Base-by-base conservation (phyloP, 2,888 invertebrate genomes). In the Steinernema hermaphroditum region DNA sequence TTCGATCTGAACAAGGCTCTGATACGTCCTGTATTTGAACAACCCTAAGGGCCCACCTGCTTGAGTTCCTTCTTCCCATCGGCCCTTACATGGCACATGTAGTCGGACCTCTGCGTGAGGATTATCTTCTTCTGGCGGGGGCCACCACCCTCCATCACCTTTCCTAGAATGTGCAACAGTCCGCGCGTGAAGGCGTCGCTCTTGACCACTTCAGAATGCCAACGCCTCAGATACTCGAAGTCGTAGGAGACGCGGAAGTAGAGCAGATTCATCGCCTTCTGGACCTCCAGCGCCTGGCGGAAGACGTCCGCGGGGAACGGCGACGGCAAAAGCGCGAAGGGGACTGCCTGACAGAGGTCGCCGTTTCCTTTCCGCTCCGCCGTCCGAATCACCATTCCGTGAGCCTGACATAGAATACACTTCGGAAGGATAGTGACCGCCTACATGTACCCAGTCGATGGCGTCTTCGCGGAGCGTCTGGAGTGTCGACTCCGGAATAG, bases 1-100 rank as follows among this genome's bases (percentile, higher is more conserved):
- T 91, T 98, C 97, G 89, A 98, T 93, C 91, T 96, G 95, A 29
- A 75, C 72, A 24, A 41, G n/a, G n/a, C n/a, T n/a, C n/a, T n/a
- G 16, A n/a, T n/a, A n/a, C n/a, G n/a, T n/a, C n/a, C n/a, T n/a
- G n/a, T n/a, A n/a, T n/a, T n/a, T n/a, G n/a, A n/a, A n/a, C n/a
- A n/a, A n/a, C n/a, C n/a, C n/a, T n/a, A n/a, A n/a, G n/a, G n/a
- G 32, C 22, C 19, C 12, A 83, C 82, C 78, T 85, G 85, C 71
- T 83, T 85, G 32, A 85, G 73, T 8, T 72, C 43, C 50, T 78
- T 77, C 71, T 84, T 78, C 0, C 71, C 69, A 2, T 76, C 74
- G 37, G 75, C 78, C 14, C 72, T 75, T 72, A 81, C 77, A 71
- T 84, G 84, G 46, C 80, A 81, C 86, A 86, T 86, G 75, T 86